Conservation (phyloP, 2,888 invertebrate species). For the Siphlonurus alternatus region DNA sequence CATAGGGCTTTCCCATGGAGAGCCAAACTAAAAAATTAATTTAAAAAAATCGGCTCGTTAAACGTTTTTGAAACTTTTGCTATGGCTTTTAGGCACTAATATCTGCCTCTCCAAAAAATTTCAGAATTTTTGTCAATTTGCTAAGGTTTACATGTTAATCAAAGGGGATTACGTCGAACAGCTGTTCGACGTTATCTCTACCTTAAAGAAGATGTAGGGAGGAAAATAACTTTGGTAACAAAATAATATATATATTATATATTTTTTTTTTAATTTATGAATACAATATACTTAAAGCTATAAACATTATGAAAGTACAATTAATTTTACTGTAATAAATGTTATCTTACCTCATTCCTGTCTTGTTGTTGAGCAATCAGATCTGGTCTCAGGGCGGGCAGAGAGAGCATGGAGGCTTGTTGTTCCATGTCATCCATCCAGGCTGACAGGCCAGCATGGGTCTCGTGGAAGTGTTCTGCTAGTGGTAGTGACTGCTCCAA, state of each 20-base stretch:
- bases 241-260: neutral
- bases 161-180: no score
- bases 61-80: no score
- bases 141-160: no score
- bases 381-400: slow-evolving; percentile 81
- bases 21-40: no score
- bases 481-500: slow-evolving; percentile 90
- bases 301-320: neutral
- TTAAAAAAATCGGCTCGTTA: no score
- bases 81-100: no score
- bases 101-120: no score
- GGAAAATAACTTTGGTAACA: neutral
- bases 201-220: no score
- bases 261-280: neutral
- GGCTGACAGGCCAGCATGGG: slow-evolving; percentile 68
- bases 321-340: no score
- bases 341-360: slow-evolving; percentile 58
- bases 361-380: slow-evolving; percentile 91
- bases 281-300: neutral
- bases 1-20: no score
- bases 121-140: no score
- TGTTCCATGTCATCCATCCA: slow-evolving; percentile 92
- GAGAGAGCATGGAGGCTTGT: slow-evolving; percentile 72
- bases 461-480: slow-evolving; percentile 91
- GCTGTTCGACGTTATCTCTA: no score